Evolutionary conservation across 2,113 vertebrate genomes (phyloP), one percentile per base, ranked within the genome.

Genomic region (Paratilapia polleni): DNA sequence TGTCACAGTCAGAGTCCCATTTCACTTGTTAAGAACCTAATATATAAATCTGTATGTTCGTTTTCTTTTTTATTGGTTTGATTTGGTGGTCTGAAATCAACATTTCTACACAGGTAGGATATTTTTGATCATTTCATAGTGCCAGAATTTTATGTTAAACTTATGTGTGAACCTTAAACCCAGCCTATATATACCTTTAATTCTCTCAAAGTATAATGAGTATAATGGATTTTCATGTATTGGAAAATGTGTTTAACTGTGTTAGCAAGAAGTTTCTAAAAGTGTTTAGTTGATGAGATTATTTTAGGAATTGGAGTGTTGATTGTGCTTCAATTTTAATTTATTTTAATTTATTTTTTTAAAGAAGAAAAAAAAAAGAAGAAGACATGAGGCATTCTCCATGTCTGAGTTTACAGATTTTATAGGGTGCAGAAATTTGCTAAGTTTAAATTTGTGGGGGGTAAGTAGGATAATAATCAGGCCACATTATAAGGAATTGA

Each of bases 401-500:
- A 80, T 88, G 70, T 91, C 78, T 80, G 88, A 87, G 91, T 92
- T 88, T 89, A 86, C 77, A 91, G 74, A 91, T 94, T 93, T 95
- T 64, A 86, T 84, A 92, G 91, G 88, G 87, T 89, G 89, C 88
- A 82, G 89, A 94, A 95, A 94, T 95, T 88, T 87, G 26, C 85
- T 80, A 92, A 93, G 92, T 95, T 94, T 91, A 91, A 94, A 94
- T 95, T 94, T 94, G 92, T 77, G 91, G 91, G 94, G 94, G 94
- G 93, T 96, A 95, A 96, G 94, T 94, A 94, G 94, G 93, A 95
- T 95, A 94, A 96, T 96, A 93, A 95, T 95, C 94, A 95, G 95
- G 93, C 92, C 94, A 95, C 93, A 94, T 96, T 96, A 96, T 94
- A 90, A 96, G 91, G 94, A 96, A 95, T 94, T 94, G 96, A 94